Base-by-base conservation (phyloP, 2,113 vertebrate species). In the Seriola quinqueradiata region DNA sequence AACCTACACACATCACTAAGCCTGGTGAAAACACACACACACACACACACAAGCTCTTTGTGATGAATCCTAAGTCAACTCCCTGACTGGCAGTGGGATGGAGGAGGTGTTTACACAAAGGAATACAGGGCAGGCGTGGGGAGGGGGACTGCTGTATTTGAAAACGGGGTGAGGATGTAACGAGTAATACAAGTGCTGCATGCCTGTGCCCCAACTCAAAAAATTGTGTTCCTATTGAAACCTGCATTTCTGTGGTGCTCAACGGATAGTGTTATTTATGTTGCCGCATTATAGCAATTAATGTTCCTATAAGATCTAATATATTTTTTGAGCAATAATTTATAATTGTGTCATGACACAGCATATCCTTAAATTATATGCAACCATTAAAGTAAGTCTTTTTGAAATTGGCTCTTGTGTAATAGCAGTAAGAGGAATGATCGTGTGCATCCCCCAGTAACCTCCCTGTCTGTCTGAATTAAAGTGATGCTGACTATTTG, bases 51-150 rank as follows among this genome's bases (percentile, higher is more conserved):
- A 83, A 48, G 38, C 66, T 83, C 83, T 82, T 85, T 90, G 85
- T 89, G 77, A 61, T 75, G 54, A 59, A 59, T 61, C 50, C 28
- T 21, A 77, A 83, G 77, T 82, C 64, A 81, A 44, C 57, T 87
- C 75, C 38, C 60, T 79, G 54, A 85, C 50, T 72, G 70, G 46
- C 67, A 83, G 54, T 10, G 28, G 77, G 36, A 70, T 28, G 79
- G 79, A 84, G 65, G 82, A 73, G 87, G 75, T 76, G 65, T 85
- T 75, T 48, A 65, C 72, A 85, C 79, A 81, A 82, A 70, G 46
- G 38, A 85, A 61, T 1, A 69, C 76, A 87, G 78, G 68, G 67
- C 38, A 4, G n/a, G 13, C 40, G 66, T 25, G 71, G 52, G 54
- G 59, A 34, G 67, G 75, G 71, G 66, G 23, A 1, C 19, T 58